Percentiles rank a stretch among this genome's conserved stretches.
These are phyloP conservation scores for Protomyctophum bolini DNA, from an alignment of 2,113 vertebrate genomes.

Conservation along the genomic window DNA sequence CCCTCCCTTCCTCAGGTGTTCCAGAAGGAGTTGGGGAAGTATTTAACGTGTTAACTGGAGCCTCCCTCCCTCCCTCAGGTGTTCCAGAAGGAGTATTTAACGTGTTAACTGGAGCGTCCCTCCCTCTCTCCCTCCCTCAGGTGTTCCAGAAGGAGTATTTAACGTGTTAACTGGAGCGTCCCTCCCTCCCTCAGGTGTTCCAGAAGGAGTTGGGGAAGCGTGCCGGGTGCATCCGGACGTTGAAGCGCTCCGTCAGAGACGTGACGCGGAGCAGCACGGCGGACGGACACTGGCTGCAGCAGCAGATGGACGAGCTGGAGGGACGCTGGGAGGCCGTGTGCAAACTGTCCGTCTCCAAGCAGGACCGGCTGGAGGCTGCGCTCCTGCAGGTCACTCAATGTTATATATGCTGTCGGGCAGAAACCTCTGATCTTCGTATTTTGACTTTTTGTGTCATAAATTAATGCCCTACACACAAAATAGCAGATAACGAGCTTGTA, in stretches of 20 bases:
- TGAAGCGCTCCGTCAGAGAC: conserved; percentile 85
- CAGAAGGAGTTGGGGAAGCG: conserved; percentile 89
- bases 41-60: no score
- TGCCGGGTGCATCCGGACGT: conserved; percentile 82
- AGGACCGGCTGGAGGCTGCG: conserved; percentile 82
- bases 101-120: no score
- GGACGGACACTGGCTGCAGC: conserved; percentile 86
- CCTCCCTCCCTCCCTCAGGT: conserved; percentile 64
- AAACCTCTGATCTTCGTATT: not conserved
- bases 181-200: conserved; percentile 75
- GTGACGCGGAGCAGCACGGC: conserved; percentile 80
- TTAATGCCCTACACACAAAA: not conserved
- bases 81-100: conserved; percentile 89
- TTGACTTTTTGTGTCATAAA: not conserved
- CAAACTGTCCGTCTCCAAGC: conserved; percentile 83
- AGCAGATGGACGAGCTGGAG: conserved; percentile 86
- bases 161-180: no score
- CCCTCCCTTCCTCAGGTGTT: conserved; percentile 75
- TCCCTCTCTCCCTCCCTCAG: conserved; percentile 66
- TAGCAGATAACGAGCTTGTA: no score
- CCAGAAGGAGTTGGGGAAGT: conserved; percentile 88
- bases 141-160: conserved; percentile 88
- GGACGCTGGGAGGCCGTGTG: conserved; percentile 86
- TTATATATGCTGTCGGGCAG: not conserved
- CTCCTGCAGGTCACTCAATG: conserved; percentile 80